Evolutionary conservation across 2,797 vertebrate species (phyloP), one percentile per base, ranked within the genome.

Genomic region (Nannoperca obscura): DNA sequence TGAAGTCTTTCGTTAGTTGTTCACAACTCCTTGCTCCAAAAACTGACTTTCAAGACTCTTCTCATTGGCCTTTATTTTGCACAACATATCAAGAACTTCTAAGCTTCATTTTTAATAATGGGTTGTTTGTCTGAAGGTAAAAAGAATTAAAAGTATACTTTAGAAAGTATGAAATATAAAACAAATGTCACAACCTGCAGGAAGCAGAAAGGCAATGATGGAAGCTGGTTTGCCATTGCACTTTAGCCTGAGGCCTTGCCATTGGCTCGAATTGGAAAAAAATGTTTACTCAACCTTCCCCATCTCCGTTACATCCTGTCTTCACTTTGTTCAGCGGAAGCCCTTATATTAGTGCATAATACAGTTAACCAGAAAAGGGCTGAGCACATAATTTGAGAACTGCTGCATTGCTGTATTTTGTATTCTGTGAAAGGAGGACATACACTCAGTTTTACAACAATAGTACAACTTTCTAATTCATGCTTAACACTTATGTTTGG

Each of bases 1-100:
- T 80, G 68, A 82, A 71, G 84, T 83, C 83, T 85, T 83, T 72
- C 86, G 78, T 75, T 42, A 59, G 60, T 63, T 34, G 19, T 81
- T 80, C 81, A 65, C 57, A 69, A 55, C 47, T 53, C 24, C 59
- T 52, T 17, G 1, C 63, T 32, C 68, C 38, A 64, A n/a, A 80
- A 24, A 65, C 5, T 22, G 57, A 81, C 62, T 68, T 75, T 52
- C 32, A 66, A 58, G 38, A 65, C 40, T 75, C 78, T 80, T 61
- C 63, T 67, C 30, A 34, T 54, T 14, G 15, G 40, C 47, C 44
- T 63, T 49, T 81, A 32, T 70, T 85, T 83, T 34, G 38, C 47
- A 58, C 54, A 57, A 52, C 74, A 63, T 49, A 47, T 74, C 17
- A 5, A 38, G 4, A 80, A 65, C 49, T 65, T 19, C 63, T 9